Base-by-base conservation (phyloP, 2,888 invertebrate species). In the Noctua comes region DNA sequence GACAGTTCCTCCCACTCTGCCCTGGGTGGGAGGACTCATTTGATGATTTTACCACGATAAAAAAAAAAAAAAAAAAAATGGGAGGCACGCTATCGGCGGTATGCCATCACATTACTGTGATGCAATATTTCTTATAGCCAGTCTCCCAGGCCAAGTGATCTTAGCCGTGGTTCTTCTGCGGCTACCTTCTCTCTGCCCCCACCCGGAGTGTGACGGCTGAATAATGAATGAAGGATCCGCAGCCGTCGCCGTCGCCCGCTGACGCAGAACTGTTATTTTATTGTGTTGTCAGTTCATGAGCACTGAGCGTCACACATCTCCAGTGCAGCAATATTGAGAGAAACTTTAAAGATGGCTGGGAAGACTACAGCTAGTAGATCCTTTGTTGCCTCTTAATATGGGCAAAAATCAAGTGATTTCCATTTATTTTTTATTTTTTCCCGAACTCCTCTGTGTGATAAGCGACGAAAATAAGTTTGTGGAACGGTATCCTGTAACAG, bases 191-290 rank as follows among this genome's bases (percentile, higher is more conserved):
- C 8, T 62, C 1, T 31, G 66, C 1, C 62, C 40, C 48, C 74
- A 40, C 57, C 68, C 74, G 40, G 64, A 80, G 81, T 80, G 81
- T 80, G 68, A 69, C 54, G 74, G 21, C 81, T 80, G 80, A 80
- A 80, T 80, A 80, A 80, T 80, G 74, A 80, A 80, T 75, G 68
- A 80, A 68, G 40, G 74, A 80, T 80, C 80, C 68, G 54, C 46
- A 36, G 66, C 71, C 79, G 51, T 31, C 72, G 66, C 69, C 79
- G 51, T 46, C 72, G 68, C 69, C 79, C 77, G 86, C 78, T 80
- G 77, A 77, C 77, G 77, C 75, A 66, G 68, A 84, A 83, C 84
- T 76, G 80, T 84, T 80, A 86, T 84, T 88, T 87, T 87, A 88
- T 80, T 82, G 79, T 81, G 48, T 51, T 70, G 73, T 36, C 68